Evolutionary conservation across 2,797 vertebrate species (phyloP).

Genomic region (Schizopygopsis malacanthus): DNA sequence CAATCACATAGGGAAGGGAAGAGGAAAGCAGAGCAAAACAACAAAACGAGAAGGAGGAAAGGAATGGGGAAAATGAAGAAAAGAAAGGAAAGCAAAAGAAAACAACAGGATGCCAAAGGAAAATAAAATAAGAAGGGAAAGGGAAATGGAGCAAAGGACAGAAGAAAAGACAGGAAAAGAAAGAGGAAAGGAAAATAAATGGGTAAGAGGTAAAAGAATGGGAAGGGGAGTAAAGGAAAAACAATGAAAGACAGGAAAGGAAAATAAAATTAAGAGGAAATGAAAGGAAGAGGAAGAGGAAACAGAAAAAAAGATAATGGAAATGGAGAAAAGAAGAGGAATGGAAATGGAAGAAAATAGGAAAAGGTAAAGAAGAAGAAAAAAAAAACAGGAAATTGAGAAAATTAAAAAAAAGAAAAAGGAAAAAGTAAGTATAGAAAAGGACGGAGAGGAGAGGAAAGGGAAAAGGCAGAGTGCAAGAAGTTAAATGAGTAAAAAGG

Average conservation of each 20-base stretch:
- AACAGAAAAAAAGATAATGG: neutral
- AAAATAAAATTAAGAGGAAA: neutral
- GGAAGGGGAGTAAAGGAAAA: neutral
- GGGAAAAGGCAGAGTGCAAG: neutral
- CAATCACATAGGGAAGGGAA: neutral
- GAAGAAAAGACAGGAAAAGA: neutral
- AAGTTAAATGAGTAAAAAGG: neutral
- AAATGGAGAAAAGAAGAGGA: neutral
- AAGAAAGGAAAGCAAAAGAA: neutral
- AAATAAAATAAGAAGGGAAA: neutral
- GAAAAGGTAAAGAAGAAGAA: neutral
- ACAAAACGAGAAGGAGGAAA: neutral
- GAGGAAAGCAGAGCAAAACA: too few species aligned
- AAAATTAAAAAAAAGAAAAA: neutral
- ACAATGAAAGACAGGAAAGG: neutral
- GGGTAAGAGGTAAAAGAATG: neutral
- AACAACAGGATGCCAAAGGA: neutral
- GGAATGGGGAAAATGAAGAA: neutral
- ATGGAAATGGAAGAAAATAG: fast-evolving
- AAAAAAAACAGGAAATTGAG: neutral
- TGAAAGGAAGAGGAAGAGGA: neutral
- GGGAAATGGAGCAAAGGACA: neutral
- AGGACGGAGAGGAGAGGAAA: neutral
- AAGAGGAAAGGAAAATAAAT: neutral
- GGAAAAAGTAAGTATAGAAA: constrained; percentile 5